Conservation (phyloP, 2,113 vertebrate species). For the Oostethus manadensis region DNA sequence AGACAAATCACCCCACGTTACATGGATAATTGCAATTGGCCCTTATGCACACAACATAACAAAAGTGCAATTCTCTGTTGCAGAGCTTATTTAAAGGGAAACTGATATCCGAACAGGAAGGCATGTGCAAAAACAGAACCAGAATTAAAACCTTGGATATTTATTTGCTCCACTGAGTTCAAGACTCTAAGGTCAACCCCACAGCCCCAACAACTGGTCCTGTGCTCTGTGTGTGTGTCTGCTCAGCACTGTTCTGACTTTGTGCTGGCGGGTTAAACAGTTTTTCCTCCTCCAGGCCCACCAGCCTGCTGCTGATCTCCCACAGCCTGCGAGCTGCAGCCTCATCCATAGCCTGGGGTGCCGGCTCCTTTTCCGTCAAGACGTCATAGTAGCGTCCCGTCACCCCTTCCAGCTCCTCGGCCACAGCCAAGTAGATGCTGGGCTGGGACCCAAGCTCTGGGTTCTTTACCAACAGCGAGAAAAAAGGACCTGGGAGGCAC, state of each 20-base stretch:
- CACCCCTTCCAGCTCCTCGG: conserved; percentile 71
- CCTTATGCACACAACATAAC: not conserved
- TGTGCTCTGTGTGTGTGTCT: conserved; percentile 23
- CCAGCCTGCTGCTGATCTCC: conserved; percentile 75
- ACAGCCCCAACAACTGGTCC: conserved; percentile 21
- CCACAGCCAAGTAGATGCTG: conserved; percentile 75
- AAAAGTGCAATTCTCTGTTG: no score
- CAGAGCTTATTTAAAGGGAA: not conserved
- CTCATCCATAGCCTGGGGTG: conserved; percentile 74
- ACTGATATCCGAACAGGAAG: not conserved
- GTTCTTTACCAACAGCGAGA: conserved; percentile 79
- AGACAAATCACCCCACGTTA: not conserved
- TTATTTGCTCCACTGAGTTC: not conserved
- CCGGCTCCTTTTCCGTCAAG: conserved; percentile 75
- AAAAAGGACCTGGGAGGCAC: conserved; percentile 72
- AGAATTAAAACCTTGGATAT: not conserved
- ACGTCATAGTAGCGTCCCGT: conserved; percentile 81
- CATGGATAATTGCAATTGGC: no score
- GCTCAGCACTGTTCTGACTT: conserved; percentile 18
- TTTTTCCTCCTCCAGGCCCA: conserved; percentile 67
- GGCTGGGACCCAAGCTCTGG: conserved; percentile 78
- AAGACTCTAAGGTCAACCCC: not conserved
- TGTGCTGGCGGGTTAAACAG: conserved; percentile 12
- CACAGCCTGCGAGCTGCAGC: conserved; percentile 72
- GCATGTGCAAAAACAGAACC: not conserved